Base-by-base conservation (phyloP, 2,888 invertebrate genomes). In the Drosophila kuntzei region DNA sequence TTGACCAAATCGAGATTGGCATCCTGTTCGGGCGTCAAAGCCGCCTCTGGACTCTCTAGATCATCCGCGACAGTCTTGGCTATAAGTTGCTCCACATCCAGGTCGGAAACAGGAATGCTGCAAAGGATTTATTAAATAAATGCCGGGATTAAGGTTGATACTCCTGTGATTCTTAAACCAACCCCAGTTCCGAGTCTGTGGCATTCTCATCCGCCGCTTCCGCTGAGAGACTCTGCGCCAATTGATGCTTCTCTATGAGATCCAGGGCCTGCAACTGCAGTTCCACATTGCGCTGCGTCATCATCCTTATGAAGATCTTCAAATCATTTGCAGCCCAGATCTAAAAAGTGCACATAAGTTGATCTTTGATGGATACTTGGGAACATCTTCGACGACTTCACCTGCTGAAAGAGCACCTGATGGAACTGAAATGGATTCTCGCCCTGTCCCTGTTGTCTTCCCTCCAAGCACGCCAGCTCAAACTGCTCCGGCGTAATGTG, bases 241-340 rank as follows among this genome's bases (percentile, higher is more conserved):
- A 50, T 94, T 95, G 96, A 79, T 96, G 95, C 84, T 95, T 94
- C 90, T 97, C 97, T 57, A 97, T 96, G 83, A 97, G 93, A 91
- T 97, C 97, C 76, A 97, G 92, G 0, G 97, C 97, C 93, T 98
- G 96, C 69, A 98, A 92, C 90, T 98, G 98, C 34, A 98, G 93
- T 89, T 98, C 98, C 22, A 98, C 95, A 91, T 98, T 98, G 87
- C 97, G 96, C 90, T 97, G 97, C 7, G 96, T 96, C 98, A 98
- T 98, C 95, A 98, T 96, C 71, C 96, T 95, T 62, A 96, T 95
- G 90, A 98, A 98, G 92, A 98, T 96, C 74, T 95, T 95, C 84
- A 95, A 96, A 92, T 98, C 97, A 90, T 98, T 98, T 0, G 98
- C 98, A 0, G 98, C 98, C 96, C 98, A 97, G 66, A 98, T 96